phyloP scores from a whole-genome alignment of 2,888 invertebrate genomes.

The Dichetophora obliterata region DNA sequence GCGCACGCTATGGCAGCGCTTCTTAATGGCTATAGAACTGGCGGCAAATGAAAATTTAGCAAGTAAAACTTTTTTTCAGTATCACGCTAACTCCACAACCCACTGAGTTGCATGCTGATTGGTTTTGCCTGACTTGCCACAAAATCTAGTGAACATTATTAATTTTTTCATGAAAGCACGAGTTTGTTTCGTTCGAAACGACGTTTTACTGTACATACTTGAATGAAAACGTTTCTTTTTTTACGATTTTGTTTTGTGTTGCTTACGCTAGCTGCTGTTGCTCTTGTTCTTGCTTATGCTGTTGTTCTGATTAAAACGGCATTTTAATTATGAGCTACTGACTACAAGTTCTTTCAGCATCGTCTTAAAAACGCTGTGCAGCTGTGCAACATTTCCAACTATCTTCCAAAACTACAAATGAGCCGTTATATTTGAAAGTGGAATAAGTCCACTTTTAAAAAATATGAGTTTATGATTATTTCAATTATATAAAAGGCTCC shows the following conservation, averaged over 20 bases:
- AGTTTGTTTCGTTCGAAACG: background rate
- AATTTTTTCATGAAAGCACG: background rate
- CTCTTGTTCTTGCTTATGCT: background rate
- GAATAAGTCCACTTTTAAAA: too few species aligned
- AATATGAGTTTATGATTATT: too few species aligned
- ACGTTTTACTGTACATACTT: constrained; percentile 25
- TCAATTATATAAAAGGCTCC: too few species aligned
- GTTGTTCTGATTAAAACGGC: constrained; percentile 29
- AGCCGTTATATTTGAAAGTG: too few species aligned
- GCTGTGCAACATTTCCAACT: too few species aligned
- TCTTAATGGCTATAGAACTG: background rate
- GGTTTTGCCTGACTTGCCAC: constrained; percentile 30
- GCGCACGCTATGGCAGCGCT: constrained; percentile 39
- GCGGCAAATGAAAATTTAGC: background rate
- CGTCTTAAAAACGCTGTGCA: too few species aligned
- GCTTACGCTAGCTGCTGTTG: background rate
- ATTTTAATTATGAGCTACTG: constrained; percentile 12
- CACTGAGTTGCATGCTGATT: background rate
- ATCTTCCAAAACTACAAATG: too few species aligned
- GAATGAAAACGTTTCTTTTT: constrained; percentile 16
- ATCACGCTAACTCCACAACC: background rate
- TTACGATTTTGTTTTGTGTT: background rate
- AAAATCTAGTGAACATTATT: constrained; percentile 30
- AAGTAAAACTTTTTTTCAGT: background rate
- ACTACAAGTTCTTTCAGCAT: background rate